Percentiles rank a stretch among this genome's conserved stretches.
Evolutionary conservation across 1,140 invertebrate species (phyloP).

Genomic region (Calephelis nemesis): DNA sequence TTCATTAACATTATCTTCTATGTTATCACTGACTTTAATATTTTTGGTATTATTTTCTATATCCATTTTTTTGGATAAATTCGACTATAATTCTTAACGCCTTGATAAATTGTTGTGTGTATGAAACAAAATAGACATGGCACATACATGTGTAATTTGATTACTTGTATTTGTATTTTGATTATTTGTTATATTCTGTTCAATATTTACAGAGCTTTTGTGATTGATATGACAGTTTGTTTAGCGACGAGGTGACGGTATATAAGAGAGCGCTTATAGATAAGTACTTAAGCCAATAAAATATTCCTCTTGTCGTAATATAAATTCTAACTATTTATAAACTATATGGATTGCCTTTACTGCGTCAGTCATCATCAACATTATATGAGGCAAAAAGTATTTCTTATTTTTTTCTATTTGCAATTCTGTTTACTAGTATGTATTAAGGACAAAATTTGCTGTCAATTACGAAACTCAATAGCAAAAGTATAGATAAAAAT

Average conservation of each 20-base stretch:
- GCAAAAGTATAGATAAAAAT: no score
- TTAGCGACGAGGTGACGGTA: not conserved
- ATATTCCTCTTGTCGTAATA: no score
- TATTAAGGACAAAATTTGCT: no score
- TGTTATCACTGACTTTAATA: constrained; percentile 26
- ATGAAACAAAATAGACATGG: constrained; percentile 9
- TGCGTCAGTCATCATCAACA: no score
- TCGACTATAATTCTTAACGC: not conserved
- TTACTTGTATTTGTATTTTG: constrained; percentile 33
- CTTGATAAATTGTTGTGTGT: not conserved
- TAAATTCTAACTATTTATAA: no score
- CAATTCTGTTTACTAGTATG: no score
- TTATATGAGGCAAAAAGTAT: no score
- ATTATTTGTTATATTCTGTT: constrained; percentile 34
- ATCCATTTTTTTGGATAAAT: not conserved
- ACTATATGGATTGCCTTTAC: no score
- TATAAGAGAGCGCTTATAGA: not conserved
- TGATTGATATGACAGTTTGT: constrained; percentile 7
- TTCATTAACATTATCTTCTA: constrained; percentile 46
- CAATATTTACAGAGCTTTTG: constrained; percentile 26
- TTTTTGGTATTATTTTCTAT: not conserved
- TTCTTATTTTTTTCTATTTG: no score
- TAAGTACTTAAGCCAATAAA: not conserved
- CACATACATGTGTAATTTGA: constrained; percentile 33
- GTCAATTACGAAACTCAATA: no score